Evolutionary conservation across 2,113 vertebrate genomes (phyloP), one percentile per base, ranked within the genome.

Genomic region (Misgurnus mizolepis): DNA sequence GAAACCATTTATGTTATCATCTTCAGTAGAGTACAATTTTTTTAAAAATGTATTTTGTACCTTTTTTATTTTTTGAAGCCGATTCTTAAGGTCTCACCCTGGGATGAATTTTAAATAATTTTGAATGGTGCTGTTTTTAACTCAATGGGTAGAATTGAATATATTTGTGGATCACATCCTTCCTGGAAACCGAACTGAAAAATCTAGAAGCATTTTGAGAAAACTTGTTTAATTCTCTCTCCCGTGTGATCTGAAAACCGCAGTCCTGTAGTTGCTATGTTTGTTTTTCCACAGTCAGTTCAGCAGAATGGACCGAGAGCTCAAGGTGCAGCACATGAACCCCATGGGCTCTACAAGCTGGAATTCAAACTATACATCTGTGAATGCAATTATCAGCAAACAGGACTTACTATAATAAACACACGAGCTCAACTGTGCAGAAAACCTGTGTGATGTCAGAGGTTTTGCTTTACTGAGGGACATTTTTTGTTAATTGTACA

Each of bases 331-430:
- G 39, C 80, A 80, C 53, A 78, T 58, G 17, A 81, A 87, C 83
- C 77, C 75, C 82, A 27, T 34, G 47, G 82, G 79, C 65, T 73
- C 67, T 34, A 5, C 61, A 79, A 40, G 9, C 50, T 87, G 86
- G 90, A 91, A 92, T 88, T 85, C 70, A 78, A 83, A 67, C 70
- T 34, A 34, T 71, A 83, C 91, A 90, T 92, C 92, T 94, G 92
- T 70, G 83, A 64, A 85, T 78, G 56, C 70, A 83, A 93, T 93
- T 77, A 91, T 76, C 77, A 49, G 85, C 50, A 74, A 81, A 87
- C 78, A 76, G 83, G 66, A 67, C 69, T 76, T 27, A 18, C 70
- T 43, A 17, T 18, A 64, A 79, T 76, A 82, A 80, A 71, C 45
- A 72, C 80, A 75, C 4, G 22, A 22, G 22, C 73, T 70, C 50